A percentile compares a stretch with the other conserved stretches of the same genome.
Evolutionary conservation across 2,888 invertebrate species (phyloP).

Genomic region (Thera obeliscata): DNA sequence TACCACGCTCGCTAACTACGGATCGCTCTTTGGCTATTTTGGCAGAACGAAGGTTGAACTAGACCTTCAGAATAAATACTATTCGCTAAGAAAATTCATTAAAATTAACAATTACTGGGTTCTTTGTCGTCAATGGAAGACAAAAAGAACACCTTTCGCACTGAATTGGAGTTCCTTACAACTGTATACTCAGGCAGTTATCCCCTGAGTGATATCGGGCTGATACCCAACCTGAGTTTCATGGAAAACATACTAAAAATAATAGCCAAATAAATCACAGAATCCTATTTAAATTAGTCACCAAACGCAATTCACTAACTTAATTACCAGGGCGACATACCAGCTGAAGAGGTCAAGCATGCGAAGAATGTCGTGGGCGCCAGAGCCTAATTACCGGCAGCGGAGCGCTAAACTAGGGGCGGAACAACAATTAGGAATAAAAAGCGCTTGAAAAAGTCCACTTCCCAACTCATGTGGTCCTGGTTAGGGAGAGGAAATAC

Average conservation of each 20-base stretch:
- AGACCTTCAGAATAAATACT: neutral
- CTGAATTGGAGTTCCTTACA: too few relatives aligned
- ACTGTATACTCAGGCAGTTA: too few relatives aligned
- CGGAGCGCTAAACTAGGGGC: constrained; percentile 60
- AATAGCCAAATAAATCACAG: constrained; percentile 22
- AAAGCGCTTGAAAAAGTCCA: constrained; percentile 43
- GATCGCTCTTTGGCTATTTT: constrained; percentile 8
- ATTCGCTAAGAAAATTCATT: too few relatives aligned
- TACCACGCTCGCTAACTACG: constrained; percentile 37
- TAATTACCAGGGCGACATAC: constrained; percentile 75
- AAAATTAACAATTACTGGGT: too few relatives aligned
- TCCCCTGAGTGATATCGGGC: too few relatives aligned
- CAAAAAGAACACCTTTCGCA: too few relatives aligned
- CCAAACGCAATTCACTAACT: constrained; percentile 55
- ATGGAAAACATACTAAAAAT: neutral
- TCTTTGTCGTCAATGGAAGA: too few relatives aligned
- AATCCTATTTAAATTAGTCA: constrained; percentile 62
- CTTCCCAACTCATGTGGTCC: constrained; percentile 59
- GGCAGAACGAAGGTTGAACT: constrained; percentile 4
- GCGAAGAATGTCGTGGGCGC: constrained; percentile 64
- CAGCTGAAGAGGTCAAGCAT: constrained; percentile 57
- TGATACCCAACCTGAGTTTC: neutral
- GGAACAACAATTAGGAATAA: constrained; percentile 42
- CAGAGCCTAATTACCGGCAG: constrained; percentile 60
- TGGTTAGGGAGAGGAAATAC: constrained; percentile 66